Base-by-base conservation (phyloP, 2,888 invertebrate species). In the Lithophane semibrunnea region DNA sequence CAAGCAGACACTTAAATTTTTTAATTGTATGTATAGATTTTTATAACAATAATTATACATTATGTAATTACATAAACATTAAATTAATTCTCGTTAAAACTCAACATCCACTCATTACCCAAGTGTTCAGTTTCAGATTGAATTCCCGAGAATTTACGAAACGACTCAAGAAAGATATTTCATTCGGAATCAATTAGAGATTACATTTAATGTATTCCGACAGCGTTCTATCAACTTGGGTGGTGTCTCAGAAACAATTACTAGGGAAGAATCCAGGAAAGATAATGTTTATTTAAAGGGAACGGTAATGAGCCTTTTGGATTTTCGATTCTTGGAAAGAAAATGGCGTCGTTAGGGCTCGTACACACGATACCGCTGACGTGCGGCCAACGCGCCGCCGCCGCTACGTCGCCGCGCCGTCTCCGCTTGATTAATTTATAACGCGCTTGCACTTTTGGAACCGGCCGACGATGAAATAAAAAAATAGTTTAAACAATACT, bases 181-280 rank as follows among this genome's bases (percentile, higher is more conserved):
- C 42, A 52, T 63, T 71, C 7, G 0, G 42, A 79, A 64, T 68
- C 29, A 79, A 79, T 81, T 84, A 64, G 47, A 47, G 3, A 21
- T 49, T 66, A 37, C 3, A 42, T 78, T 71, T n/a, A 78, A 78
- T 47, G n/a, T 83, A 84, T 81, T 84, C 79, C 2, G 29, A 42
- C 13, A 24, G 63, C 79, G 58, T 79, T 9, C 24, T 29, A 29
- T 18, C 63, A 12, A 67, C 67, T 71, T 78, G 79, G 61, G 60
- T 54, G 76, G 58, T 79, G 52, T 61, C 37, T 56, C 9, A 64
- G 42, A 47, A 54, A 37, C 29, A 54, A 42, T 79, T 82, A 58
- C 52, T 24, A 54, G 24, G 58, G n/a, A 52, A 37, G 5, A 58
- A 21, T 3, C 12, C 8, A 29, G 3, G 24, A 58, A 71, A 24